Evolutionary conservation across 2,888 invertebrate species (phyloP), one percentile per base, ranked within the genome.

Genomic region (Hydrotaea cyrtoneurina): DNA sequence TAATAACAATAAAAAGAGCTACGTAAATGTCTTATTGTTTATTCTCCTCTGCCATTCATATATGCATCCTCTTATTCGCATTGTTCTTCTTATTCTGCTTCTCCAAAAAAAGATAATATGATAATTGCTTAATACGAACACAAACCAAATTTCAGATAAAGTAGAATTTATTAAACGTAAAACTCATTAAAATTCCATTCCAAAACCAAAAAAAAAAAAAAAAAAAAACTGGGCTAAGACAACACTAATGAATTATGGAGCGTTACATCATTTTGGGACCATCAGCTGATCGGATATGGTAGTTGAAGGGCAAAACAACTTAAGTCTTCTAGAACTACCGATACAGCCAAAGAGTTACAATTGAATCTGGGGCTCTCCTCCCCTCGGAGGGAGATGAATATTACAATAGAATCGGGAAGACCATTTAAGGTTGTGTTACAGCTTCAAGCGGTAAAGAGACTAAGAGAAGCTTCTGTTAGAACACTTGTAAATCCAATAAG

Each of bases 141-240:
- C 15, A n/a, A 50, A 15, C 15, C 7, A 31, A 7, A 31, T 31
- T 31, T 7, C 15, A 59, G 59, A 59, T 59, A 59, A 59, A 26
- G 31, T 26, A 59, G 0, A 26, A 59, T 59, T 59, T 59, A 26
- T 59, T 59, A 19, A 59, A 26, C 59, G 59, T 59, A 59, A 23
- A 23, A 23, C 26, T 59, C 59, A 59, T 59, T 59, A 59, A 59
- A 59, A 59, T 59, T 59, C 59, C 59, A 23, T 26, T 59, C 15
- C 3, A n/a, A n/a, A n/a, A n/a, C n/a, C n/a, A n/a, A n/a, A n/a
- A n/a, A 5, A 26, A 26, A 59, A 59, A 59, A 26, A 5, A 26
- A 26, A 59, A 59, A 59, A 26, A 26, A 15, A 26, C 26, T 59
- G 59, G 59, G 59, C 59, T 59, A 26, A 59, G 26, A 11, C 23